Evolutionary conservation across 2,113 vertebrate species (phyloP).

Genomic region (Bucco capensis): DNA sequence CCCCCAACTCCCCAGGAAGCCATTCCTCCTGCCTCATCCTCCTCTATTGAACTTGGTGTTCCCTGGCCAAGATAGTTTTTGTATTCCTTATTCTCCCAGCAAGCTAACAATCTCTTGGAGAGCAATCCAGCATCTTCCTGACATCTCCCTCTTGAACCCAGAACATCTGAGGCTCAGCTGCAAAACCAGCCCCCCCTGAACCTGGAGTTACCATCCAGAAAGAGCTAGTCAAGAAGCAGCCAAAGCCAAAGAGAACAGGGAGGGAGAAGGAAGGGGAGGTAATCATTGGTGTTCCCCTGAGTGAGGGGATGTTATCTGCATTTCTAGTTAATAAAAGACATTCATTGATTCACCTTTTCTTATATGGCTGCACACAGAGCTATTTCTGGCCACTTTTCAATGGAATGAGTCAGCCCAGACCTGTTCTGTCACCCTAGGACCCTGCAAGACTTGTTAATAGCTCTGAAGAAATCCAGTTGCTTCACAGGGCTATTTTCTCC

Average conservation of each 20-base stretch:
- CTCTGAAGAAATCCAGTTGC: constrained; percentile 37
- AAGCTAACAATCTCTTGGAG: background rate
- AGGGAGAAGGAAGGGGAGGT: background rate
- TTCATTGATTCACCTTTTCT: constrained; percentile 36
- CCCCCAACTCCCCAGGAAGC: background rate
- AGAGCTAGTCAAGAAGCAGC: background rate
- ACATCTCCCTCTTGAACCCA: background rate
- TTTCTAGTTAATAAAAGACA: constrained; percentile 53
- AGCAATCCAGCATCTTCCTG: background rate
- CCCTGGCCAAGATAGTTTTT: background rate
- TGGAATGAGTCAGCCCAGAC: constrained; percentile 57
- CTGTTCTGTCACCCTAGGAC: constrained; percentile 53
- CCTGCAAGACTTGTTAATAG: constrained; percentile 47
- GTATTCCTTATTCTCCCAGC: background rate
- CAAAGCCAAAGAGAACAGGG: background rate
- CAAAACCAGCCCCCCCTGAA: background rate
- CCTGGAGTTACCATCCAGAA: background rate
- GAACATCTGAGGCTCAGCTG: background rate
- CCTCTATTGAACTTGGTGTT: background rate
- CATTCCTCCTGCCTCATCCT: background rate
- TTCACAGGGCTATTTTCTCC: constrained; percentile 41
- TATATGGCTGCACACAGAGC: constrained; percentile 26
- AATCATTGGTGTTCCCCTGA: background rate
- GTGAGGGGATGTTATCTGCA: constrained; percentile 21
- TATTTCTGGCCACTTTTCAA: constrained; percentile 53